Base-by-base conservation (phyloP, 2,888 invertebrate genomes). In the Itoplectis maculator region DNA sequence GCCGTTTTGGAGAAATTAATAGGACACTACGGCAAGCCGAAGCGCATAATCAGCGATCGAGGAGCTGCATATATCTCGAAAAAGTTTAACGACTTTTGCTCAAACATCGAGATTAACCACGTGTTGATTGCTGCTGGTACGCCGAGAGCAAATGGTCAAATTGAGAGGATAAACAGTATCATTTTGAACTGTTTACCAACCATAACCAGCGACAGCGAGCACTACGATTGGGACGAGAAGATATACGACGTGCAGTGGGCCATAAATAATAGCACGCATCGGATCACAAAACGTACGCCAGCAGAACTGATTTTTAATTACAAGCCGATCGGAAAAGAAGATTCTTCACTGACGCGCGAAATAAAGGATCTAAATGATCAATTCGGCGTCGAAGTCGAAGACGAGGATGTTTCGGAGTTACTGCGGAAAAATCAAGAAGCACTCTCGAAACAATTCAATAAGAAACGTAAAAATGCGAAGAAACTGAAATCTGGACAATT, bases 81-180 rank as follows among this genome's bases (percentile, higher is more conserved):
- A 6, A n/a, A n/a, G 1, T 72, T 72, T 20, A 83, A 85, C 68
- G 49, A 70, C 3, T 88, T 85, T 78, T 89, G 87, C 49, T 47
- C 80, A 4, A 35, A 81, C 2, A 74, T 86, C 51, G 45, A 80
- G 2, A 86, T 90, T 8, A 42, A 82, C 49, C 88, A 88, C 56
- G 82, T 88, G 6, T 69, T 82, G 61, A 85, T 89, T 4, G 89
- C 90, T 6, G 85, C 87, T 0, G 87, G 81, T 0, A 86, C 87
- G 1, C 89, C 89, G 5, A 83, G 88, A 47, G 87, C 89, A 0
- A 91, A 90, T 74, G 89, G 90, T 0, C 90, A 92, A 63, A 81
- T 86, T 0, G 88, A 89, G 18, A 42, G 88, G 0, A 15, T 86
- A 2, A 88, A 90, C 54, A 65, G 85, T 7, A 51, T 74, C 0